These are phyloP conservation scores for Streblospio benedicti DNA, from an alignment of 1,140 invertebrate genomes.

Conservation along the genomic window DNA sequence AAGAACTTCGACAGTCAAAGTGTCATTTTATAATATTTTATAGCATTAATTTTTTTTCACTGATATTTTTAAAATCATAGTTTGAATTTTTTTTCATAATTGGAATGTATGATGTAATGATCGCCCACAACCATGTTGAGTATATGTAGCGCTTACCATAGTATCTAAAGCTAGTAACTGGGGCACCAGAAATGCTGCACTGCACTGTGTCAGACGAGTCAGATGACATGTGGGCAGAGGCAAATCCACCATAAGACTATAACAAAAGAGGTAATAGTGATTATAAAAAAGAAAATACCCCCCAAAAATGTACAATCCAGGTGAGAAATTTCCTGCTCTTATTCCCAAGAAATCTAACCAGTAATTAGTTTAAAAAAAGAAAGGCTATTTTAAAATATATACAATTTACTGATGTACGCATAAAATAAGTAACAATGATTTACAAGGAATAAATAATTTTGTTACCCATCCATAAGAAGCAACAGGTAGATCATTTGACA, in stretches of 20 bases:
- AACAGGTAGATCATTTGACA: constrained; percentile 20
- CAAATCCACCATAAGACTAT: constrained; percentile 56
- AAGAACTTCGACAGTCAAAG: too few species aligned
- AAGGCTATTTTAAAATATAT: too few species aligned
- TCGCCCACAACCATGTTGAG: too few species aligned
- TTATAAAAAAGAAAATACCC: not conserved
- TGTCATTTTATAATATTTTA: too few species aligned
- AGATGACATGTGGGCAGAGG: constrained; percentile 68
- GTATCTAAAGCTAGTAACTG: constrained; percentile 83
- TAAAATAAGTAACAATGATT: not conserved
- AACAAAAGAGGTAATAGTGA: not conserved
- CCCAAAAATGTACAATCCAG: not conserved
- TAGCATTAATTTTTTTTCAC: too few species aligned
- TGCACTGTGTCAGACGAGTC: constrained; percentile 63
- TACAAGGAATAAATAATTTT: not conserved
- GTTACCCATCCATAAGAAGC: not conserved
- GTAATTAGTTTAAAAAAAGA: too few species aligned
- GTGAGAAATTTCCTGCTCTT: not conserved
- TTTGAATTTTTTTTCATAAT: too few species aligned
- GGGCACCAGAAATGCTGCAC: constrained; percentile 82
- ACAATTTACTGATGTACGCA: too few species aligned
- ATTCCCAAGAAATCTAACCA: too few species aligned
- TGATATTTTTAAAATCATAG: too few species aligned
- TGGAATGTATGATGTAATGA: too few species aligned
- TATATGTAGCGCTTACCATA: constrained; percentile 77